Conservation (phyloP, 2,113 vertebrate genomes). For the Hemiprocne comata region DNA sequence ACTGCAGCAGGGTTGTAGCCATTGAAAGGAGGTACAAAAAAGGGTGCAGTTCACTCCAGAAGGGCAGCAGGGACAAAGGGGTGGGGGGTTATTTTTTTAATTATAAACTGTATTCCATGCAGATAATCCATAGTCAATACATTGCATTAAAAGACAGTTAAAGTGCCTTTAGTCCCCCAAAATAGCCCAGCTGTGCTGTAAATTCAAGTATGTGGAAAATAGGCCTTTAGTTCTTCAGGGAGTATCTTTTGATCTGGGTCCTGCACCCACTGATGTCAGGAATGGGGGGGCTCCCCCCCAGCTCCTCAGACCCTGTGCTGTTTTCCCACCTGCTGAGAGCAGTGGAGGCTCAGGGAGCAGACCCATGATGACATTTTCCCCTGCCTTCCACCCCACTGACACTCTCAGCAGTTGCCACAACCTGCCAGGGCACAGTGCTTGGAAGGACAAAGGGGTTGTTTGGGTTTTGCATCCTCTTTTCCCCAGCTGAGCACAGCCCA, state of each 20-base stretch:
- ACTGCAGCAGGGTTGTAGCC: accelerated
- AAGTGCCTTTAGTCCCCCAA: background rate
- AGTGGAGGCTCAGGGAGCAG: background rate
- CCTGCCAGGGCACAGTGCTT: background rate
- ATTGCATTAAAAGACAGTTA: background rate
- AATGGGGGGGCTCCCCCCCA: background rate
- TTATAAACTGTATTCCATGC: slow-evolving; percentile 13
- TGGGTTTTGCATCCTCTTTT: background rate
- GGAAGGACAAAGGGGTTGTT: background rate
- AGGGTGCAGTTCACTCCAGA: background rate
- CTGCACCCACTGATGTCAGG: background rate
- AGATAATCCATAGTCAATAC: slow-evolving; percentile 13
- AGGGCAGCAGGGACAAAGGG: background rate
- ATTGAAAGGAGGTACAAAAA: background rate
- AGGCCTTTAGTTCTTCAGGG: background rate
- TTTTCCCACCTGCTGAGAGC: background rate
- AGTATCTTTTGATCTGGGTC: background rate
- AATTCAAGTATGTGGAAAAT: slow-evolving; percentile 30
- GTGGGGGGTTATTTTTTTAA: background rate
- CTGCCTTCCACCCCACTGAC: background rate
- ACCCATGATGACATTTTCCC: accelerated
- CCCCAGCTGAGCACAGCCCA: background rate
- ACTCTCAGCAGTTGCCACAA: background rate
- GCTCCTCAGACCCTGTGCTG: background rate
- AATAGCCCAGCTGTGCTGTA: background rate